phyloP scores from a whole-genome alignment of 1,140 invertebrate species.

The Cydia amplana region DNA sequence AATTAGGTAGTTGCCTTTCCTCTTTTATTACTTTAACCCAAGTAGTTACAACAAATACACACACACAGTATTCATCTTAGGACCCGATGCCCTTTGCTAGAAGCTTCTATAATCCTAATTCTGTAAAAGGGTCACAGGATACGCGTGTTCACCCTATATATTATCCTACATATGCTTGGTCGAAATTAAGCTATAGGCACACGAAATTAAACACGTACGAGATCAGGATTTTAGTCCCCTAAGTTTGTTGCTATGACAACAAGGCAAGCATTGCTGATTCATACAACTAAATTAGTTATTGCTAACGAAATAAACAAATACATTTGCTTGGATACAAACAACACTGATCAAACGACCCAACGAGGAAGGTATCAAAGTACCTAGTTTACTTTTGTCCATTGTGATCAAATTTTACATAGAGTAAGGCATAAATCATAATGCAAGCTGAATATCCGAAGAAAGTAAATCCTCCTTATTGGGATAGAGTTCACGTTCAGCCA shows the following conservation, averaged over 20 bases:
- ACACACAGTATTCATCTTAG: too few relatives aligned
- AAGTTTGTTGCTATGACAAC: not conserved
- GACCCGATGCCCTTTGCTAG: too few relatives aligned
- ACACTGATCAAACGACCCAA: not conserved
- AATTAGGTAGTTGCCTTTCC: not conserved
- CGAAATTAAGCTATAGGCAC: too few relatives aligned
- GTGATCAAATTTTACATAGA: not conserved
- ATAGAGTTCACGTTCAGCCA: conserved; percentile 56
- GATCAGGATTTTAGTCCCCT: not conserved
- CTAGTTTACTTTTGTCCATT: not conserved
- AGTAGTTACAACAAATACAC: too few relatives aligned
- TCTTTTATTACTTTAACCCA: not conserved
- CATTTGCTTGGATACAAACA: not conserved
- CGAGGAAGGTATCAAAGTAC: not conserved
- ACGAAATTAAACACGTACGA: too few relatives aligned
- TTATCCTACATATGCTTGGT: too few relatives aligned
- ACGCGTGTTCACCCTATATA: too few relatives aligned
- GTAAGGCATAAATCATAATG: conserved; percentile 45
- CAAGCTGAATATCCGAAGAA: conserved; percentile 64
- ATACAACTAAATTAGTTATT: not conserved
- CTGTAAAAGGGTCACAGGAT: too few relatives aligned
- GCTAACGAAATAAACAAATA: not conserved
- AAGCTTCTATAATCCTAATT: too few relatives aligned
- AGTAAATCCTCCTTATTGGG: conserved; percentile 48
- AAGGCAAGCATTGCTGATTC: not conserved